These are phyloP conservation scores for Acleris emargana DNA, from an alignment of 2,888 invertebrate genomes.

Conservation along the genomic window DNA sequence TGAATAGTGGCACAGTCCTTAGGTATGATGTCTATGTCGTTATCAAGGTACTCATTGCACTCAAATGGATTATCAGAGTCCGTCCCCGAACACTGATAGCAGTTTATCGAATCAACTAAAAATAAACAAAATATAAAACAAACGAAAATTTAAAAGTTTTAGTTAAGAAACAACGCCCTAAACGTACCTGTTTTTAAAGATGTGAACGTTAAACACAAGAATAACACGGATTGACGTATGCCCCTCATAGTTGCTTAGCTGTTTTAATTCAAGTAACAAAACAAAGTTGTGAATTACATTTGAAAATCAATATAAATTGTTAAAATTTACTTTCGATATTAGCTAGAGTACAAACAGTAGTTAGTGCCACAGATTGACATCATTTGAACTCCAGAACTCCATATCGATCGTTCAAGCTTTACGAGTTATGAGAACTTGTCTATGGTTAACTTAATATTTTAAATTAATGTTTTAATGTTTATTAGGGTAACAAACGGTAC, in stretches of 20 bases:
- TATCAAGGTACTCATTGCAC: conserved; percentile 91
- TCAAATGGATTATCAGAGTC: conserved; percentile 90
- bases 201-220: conserved; percentile 46
- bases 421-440: no score
- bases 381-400: no score
- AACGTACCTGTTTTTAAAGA: conserved; percentile 58
- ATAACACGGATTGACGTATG: conserved; percentile 42
- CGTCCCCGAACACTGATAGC: conserved; percentile 95
- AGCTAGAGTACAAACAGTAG: neutral
- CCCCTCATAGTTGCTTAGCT: conserved; percentile 43
- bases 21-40: conserved; percentile 86
- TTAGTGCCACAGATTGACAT: conserved; percentile 4
- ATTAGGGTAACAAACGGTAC: no score
- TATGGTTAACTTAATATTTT: no score
- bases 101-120: conserved; percentile 87
- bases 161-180: conserved; percentile 54
- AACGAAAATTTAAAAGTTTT: conserved; percentile 42
- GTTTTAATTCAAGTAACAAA: conserved; percentile 12
- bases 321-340: neutral
- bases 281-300: conserved; percentile 17
- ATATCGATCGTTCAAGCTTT: no score
- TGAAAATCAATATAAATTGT: conserved; percentile 15
- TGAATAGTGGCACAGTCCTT: conserved; percentile 91
- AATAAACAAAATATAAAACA: conserved; percentile 38
- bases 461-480: no score